Conservation (phyloP, 2,888 invertebrate species). For the Zygothrica quintamaculata region DNA sequence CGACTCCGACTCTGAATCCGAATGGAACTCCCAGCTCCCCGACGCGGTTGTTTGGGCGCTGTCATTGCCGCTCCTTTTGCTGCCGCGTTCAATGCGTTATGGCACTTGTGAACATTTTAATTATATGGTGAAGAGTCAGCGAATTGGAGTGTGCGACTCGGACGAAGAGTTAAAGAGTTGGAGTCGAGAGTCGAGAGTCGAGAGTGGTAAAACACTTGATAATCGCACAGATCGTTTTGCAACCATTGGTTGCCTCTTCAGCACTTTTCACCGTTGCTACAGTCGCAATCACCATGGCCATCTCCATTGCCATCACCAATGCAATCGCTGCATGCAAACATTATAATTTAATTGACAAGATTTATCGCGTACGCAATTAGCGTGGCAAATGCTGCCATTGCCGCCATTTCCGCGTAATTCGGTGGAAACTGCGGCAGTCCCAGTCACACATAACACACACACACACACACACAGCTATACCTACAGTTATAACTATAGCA, state of each 20-base stretch:
- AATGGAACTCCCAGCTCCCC: too few species aligned
- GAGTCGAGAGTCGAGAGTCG: slow-evolving; percentile 19
- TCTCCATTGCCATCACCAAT: slow-evolving; percentile 28
- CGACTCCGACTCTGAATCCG: slow-evolving; percentile 22
- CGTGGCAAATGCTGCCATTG: slow-evolving; percentile 76
- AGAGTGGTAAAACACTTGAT: slow-evolving; percentile 83
- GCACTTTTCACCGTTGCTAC: slow-evolving; percentile 59
- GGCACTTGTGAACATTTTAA: slow-evolving; percentile 84
- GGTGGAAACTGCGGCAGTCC: slow-evolving; percentile 59
- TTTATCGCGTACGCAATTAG: slow-evolving; percentile 84
- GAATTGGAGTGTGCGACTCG: slow-evolving; percentile 10
- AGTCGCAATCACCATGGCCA: slow-evolving; percentile 13
- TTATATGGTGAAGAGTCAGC: slow-evolving; percentile 70
- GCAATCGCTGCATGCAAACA: slow-evolving; percentile 77
- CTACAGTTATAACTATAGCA: slow-evolving; percentile 36
- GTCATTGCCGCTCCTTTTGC: slow-evolving; percentile 54
- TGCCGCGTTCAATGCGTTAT: slow-evolving; percentile 67
- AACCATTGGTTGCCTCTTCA: slow-evolving; percentile 70
- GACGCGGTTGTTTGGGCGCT: slow-evolving; percentile 22
- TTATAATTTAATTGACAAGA: slow-evolving; percentile 85
- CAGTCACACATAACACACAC: too few species aligned
- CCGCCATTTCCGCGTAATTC: slow-evolving; percentile 76
- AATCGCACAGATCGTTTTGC: slow-evolving; percentile 82
- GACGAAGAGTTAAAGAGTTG: background rate
- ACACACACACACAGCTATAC: slow-evolving; percentile 32